These are phyloP conservation scores for Scolopax mira DNA, from an alignment of 2,113 vertebrate genomes.

Conservation along the genomic window DNA sequence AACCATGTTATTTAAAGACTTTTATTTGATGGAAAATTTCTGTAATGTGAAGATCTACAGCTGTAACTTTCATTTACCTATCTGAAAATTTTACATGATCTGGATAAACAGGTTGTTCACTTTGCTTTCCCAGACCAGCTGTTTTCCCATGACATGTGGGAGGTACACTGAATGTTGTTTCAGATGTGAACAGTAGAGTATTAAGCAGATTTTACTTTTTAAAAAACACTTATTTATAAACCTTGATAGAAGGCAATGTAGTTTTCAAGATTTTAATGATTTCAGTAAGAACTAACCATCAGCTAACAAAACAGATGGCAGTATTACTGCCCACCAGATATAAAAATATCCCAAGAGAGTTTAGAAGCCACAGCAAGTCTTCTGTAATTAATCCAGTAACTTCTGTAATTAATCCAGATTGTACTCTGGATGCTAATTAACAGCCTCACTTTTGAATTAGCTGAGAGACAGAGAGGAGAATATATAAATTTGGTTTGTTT, in stretches of 20 bases:
- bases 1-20: background rate
- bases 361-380: constrained; percentile 47
- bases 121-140: constrained; percentile 7
- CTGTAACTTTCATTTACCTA: background rate
- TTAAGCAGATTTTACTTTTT: background rate
- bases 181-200: background rate
- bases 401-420: constrained; percentile 65
- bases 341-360: constrained; percentile 63
- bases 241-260: background rate
- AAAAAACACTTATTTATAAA: background rate
- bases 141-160: background rate
- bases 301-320: constrained; percentile 56
- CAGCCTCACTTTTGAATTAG: constrained; percentile 49
- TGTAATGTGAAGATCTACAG: background rate
- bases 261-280: constrained; percentile 39
- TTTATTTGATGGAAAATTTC: background rate
- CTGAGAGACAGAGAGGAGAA: background rate
- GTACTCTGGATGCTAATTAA: constrained; percentile 55
- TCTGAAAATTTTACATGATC: background rate
- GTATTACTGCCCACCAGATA: constrained; percentile 54
- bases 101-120: background rate
- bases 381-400: constrained; percentile 65
- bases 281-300: constrained; percentile 19
- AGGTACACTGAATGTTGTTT: background rate
- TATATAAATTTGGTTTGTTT: background rate